Evolutionary conservation across 2,888 invertebrate genomes (phyloP), one percentile per base, ranked within the genome.

Genomic region (Aspidapion aeneum): DNA sequence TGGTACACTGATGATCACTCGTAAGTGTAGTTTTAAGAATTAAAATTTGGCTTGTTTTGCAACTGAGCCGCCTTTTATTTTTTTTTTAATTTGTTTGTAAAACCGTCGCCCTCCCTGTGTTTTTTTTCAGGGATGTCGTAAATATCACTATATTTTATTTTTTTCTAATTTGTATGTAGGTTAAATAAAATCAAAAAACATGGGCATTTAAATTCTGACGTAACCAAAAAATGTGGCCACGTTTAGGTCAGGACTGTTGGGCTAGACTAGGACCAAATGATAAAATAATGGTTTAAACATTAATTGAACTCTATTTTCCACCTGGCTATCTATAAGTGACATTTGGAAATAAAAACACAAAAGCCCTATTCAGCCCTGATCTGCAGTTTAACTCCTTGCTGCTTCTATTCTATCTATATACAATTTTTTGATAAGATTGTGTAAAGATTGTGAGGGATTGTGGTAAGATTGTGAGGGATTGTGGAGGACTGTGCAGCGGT

Each of bases 1-100:
- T 70, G 70, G 61, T 69, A 69, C 67, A 66, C 72, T 54, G 74
- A 73, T 61, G 64, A 71, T 58, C 74, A 75, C 62, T 62, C 72
- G 76, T 76, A 74, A 74, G 76, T 76, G 18, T 7, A 17, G 19
- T 55, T 50, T 58, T 52, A 7, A 35, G 5, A 35, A 35, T 35
- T n/a, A n/a, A 35, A 12, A 35, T 35, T 35, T 7, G 35, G 35
- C 12, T 35, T 35, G 3, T 35, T 35, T 35, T 35, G 3, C 35
- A 3, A n/a, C 12, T 35, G 5, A 7, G 35, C 12, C 35, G 35
- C 35, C 35, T 35, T 35, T 35, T 35, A 7, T 35, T 35, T 35
- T 35, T 3, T 35, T 35, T 35, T 35, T 35, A 12, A 35, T 3
- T 35, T 7, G 5, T 35, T 35, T 7, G 35, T n/a, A n/a, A n/a